Evolutionary conservation across 1,140 invertebrate species (phyloP), one percentile per base, ranked within the genome.

Genomic region (Paraescarpia echinospica): DNA sequence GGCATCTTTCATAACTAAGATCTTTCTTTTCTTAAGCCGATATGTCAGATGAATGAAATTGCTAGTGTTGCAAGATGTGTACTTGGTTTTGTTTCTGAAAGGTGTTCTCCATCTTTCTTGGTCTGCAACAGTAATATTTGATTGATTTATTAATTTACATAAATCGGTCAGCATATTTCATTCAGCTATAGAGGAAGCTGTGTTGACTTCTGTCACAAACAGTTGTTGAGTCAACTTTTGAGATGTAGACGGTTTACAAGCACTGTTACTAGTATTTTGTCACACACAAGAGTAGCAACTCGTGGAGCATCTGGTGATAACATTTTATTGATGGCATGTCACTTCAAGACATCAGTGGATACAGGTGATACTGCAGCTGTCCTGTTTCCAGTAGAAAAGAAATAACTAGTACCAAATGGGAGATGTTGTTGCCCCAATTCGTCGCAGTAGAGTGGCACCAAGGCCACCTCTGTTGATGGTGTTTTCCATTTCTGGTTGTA

Each of bases 401-500:
- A 77, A 77, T 77, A 18, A 77, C 59, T 77, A 18, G 22, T 77
- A 77, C 2, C 2, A 27, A 77, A 77, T 4, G 14, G 59, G 12
- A 31, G 18, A 77, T 77, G 2, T 77, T 77, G 22, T 27, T 22
- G 27, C 59, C 14, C 8, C 48, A 8, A 77, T 31, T 77, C 59
- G 27, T 27, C 48, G 18, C 59, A 77, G 27, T 27, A 31, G 59
- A 51, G 48, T 51, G 48, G 48, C 18, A 51, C 59, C 59, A 77
- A 77, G 59, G 2, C 59, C 59, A 77, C 59, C 59, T 51, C 48
- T 77, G 22, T 77, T 77, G 59, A 77, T 77, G 59, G 59, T 77
- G 27, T 77, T 77, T 77, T 77, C 59, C 59, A 77, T 77, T 77
- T 77, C 59, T 77, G 59, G 59, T 77, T 77, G 59, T 77, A 77